A percentile compares a stretch with the other conserved stretches of the same genome.
These are phyloP conservation scores for Nannobrachium achirus DNA, from an alignment of 2,113 vertebrate species.

Conservation along the genomic window DNA sequence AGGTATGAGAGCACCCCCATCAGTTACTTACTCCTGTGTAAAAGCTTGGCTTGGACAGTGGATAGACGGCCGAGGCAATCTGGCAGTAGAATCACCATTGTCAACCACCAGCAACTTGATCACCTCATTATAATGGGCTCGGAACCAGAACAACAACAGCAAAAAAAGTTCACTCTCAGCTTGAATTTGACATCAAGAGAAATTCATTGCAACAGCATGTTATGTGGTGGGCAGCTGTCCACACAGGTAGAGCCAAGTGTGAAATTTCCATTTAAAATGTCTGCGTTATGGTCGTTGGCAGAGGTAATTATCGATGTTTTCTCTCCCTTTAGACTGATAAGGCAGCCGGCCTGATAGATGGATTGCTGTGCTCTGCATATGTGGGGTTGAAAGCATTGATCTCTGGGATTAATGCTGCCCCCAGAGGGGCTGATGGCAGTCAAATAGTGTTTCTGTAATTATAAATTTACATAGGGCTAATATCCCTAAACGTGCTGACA, in stretches of 20 bases:
- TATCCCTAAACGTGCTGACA: slow-evolving; percentile 67
- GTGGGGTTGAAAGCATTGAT: slow-evolving; percentile 74
- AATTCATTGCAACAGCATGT: slow-evolving; percentile 56
- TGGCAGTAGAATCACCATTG: not conserved
- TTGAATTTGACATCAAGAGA: slow-evolving; percentile 25
- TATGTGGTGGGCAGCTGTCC: slow-evolving; percentile 42
- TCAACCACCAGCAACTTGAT: slow-evolving; percentile 2
- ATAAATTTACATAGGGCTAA: slow-evolving; percentile 72
- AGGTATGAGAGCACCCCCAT: not conserved
- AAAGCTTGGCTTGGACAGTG: not conserved
- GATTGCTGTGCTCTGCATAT: slow-evolving; percentile 79
- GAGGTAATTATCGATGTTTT: slow-evolving; percentile 71
- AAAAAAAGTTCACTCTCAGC: slow-evolving; percentile 10
- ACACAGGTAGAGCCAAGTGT: slow-evolving; percentile 21
- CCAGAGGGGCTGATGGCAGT: slow-evolving; percentile 65
- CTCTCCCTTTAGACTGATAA: slow-evolving; percentile 68
- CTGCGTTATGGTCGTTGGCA: slow-evolving; percentile 57
- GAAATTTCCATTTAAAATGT: slow-evolving; percentile 64
- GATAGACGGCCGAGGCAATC: not conserved
- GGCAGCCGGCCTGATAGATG: slow-evolving; percentile 69
- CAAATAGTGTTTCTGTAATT: slow-evolving; percentile 80
- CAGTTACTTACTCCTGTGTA: not conserved
- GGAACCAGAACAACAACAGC: not conserved
- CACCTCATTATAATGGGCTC: not conserved
- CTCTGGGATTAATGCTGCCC: slow-evolving; percentile 72